phyloP scores from a whole-genome alignment of 2,888 invertebrate species.

The Orthonevra nobilis region DNA sequence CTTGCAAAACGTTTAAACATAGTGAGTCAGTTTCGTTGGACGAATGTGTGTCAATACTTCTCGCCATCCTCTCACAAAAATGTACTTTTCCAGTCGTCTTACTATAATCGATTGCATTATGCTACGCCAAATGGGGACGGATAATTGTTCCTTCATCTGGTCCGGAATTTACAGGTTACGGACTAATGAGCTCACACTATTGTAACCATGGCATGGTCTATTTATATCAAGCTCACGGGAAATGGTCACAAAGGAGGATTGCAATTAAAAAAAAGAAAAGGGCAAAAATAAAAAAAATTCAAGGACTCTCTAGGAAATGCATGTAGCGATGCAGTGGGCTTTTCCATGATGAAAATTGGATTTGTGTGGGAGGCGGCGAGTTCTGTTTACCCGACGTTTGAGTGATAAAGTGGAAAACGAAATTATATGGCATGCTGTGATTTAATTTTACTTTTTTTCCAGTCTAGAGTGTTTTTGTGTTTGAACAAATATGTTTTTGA shows the following conservation, averaged over 20 bases:
- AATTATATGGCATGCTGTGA: conserved; percentile 21
- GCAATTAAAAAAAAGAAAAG: conserved; percentile 20
- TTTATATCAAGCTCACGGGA: conserved; percentile 41
- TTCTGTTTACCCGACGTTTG: conserved; percentile 22
- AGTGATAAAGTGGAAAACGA: conserved; percentile 21
- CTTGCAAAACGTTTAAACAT: conserved; percentile 25
- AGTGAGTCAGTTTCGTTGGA: conserved; percentile 15
- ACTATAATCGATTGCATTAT: conserved; percentile 33
- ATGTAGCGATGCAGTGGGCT: neutral
- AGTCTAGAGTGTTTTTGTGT: no score
- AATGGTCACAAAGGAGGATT: conserved; percentile 42
- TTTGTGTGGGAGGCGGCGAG: conserved; percentile 5
- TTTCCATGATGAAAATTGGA: conserved; percentile 24
- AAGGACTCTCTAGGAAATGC: conserved; percentile 48
- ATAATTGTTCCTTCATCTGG: conserved; percentile 42
- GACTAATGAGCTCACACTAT: conserved; percentile 30
- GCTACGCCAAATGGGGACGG: conserved; percentile 16
- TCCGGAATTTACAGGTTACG: conserved; percentile 6
- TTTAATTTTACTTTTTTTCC: conserved; percentile 35
- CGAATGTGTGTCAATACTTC: conserved; percentile 12
- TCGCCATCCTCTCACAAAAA: no score
- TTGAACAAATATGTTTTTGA: no score
- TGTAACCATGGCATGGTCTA: conserved; percentile 49
- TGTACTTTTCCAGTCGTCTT: no score
- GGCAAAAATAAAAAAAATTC: conserved; percentile 14